Evolutionary conservation across 2,113 vertebrate genomes (phyloP).

Genomic region (Leptosomus discolor): DNA sequence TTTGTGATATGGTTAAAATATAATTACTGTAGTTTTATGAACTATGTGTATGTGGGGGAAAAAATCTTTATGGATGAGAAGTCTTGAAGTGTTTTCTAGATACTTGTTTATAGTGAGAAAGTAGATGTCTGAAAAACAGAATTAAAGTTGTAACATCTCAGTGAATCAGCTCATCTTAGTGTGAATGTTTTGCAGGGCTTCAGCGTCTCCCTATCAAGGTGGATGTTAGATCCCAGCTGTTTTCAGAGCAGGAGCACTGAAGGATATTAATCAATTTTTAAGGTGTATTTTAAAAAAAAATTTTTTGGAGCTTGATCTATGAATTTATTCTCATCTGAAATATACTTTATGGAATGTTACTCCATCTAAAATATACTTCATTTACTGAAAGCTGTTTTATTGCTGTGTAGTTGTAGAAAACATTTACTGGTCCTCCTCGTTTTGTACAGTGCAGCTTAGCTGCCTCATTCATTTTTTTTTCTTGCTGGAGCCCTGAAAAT

Average conservation of each 20-base stretch:
- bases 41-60: not conserved
- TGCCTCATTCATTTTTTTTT: not conserved
- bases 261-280: not conserved
- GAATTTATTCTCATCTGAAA: not conserved
- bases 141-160: not conserved
- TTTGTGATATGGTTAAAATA: not conserved
- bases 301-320: not conserved
- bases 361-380: not conserved
- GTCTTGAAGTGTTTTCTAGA: not conserved
- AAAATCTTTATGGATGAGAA: not conserved
- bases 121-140: not conserved
- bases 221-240: not conserved
- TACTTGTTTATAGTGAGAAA: not conserved
- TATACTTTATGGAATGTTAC: not conserved
- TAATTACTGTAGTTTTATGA: not conserved
- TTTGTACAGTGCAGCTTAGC: not conserved
- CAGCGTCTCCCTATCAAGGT: not conserved
- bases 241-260: not conserved
- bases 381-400: not conserved
- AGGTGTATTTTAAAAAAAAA: not conserved
- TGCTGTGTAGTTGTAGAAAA: not conserved
- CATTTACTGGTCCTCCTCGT: not conserved
- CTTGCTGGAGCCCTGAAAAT: not conserved
- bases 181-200: not conserved
- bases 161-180: not conserved